Evolutionary conservation across 2,797 vertebrate genomes (phyloP).

Genomic region (Thamnophis elegans): DNA sequence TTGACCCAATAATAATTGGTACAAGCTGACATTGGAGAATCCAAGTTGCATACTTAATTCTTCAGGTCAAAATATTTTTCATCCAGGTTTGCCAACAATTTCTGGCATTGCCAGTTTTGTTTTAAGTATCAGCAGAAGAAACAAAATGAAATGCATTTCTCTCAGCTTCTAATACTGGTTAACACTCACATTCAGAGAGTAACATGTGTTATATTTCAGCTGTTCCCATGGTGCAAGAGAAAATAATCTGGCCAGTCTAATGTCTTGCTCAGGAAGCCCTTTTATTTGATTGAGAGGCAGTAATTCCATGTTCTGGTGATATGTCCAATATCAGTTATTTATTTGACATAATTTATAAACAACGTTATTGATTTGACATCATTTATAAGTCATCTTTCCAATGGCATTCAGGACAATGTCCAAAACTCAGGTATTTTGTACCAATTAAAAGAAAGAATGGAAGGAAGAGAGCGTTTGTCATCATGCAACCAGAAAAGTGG

Average conservation of each 20-base stretch:
- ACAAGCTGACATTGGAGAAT: neutral
- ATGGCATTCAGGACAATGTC: neutral
- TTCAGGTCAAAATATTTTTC: slow-evolving; percentile 2
- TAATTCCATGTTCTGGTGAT: neutral
- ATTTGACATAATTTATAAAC: too few species aligned
- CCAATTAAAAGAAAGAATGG: neutral
- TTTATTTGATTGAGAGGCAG: neutral
- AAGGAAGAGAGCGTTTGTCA: neutral
- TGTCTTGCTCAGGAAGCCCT: neutral
- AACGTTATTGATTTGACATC: too few species aligned
- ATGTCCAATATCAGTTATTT: neutral
- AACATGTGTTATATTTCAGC: neutral
- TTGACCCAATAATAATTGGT: slow-evolving; percentile 13
- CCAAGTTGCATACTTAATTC: neutral
- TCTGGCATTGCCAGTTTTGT: neutral
- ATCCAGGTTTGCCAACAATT: neutral
- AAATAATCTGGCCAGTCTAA: neutral
- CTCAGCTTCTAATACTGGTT: neutral
- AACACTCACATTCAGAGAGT: neutral
- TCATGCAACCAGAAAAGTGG: neutral
- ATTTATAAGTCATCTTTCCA: neutral
- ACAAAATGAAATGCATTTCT: neutral
- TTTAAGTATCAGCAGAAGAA: neutral
- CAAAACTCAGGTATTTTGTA: neutral
- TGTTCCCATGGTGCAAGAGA: neutral